phyloP scores from a whole-genome alignment of 2,888 invertebrate species.

The Amblyjoppa proteus region DNA sequence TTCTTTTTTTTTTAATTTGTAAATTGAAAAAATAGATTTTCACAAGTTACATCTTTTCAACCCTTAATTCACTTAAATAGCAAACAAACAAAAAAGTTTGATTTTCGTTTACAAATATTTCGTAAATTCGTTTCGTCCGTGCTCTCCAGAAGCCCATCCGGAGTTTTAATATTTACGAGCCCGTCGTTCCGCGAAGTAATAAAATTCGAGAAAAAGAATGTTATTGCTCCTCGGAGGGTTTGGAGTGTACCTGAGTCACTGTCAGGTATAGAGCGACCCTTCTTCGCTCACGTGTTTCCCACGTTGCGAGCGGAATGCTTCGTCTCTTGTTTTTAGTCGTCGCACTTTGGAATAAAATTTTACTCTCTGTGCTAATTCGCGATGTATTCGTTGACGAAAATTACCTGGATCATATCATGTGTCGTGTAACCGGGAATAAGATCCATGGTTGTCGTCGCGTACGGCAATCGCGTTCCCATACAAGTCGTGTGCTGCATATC shows the following conservation, averaged over 20 bases:
- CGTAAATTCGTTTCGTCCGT: background rate
- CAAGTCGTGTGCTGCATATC: conserved; percentile 88
- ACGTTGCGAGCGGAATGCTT: background rate
- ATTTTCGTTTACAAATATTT: background rate
- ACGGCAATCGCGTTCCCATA: conserved; percentile 92
- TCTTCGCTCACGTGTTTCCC: conserved; percentile 47
- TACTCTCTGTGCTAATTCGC: background rate
- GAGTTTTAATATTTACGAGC: conserved; percentile 7
- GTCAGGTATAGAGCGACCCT: conserved; percentile 49
- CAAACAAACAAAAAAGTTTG: background rate
- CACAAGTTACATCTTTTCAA: too few species aligned
- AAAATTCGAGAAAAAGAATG: background rate
- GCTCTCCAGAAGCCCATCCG: background rate
- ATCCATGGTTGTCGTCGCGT: conserved; percentile 91
- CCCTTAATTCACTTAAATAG: too few species aligned
- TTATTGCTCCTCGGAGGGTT: background rate
- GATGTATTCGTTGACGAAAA: conserved; percentile 69
- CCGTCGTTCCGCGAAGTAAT: background rate
- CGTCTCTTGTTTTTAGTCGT: background rate
- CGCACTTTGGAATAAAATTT: background rate
- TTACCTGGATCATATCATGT: conserved; percentile 85
- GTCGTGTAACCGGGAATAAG: conserved; percentile 90
- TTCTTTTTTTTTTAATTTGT: too few species aligned
- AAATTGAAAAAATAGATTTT: too few species aligned
- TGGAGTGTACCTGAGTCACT: conserved; percentile 31